Evolutionary conservation across 1,140 invertebrate species (phyloP).

Genomic region (Drosophila nasuta): DNA sequence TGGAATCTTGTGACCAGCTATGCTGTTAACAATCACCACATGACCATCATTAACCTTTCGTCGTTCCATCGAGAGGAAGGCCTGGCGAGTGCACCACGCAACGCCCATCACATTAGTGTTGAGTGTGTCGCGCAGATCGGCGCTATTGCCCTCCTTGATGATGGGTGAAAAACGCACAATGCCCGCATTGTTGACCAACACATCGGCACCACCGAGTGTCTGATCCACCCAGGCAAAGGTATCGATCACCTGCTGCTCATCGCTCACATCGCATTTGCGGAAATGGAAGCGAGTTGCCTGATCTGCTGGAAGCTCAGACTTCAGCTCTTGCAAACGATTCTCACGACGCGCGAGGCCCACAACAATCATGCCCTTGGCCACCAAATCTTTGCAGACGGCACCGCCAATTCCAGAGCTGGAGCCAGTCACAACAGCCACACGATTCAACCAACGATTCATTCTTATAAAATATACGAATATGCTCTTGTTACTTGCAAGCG

Average conservation of each 20-base stretch:
- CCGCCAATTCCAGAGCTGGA: conserved; percentile 86
- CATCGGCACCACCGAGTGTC: conserved; percentile 87
- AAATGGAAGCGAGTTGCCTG: conserved; percentile 83
- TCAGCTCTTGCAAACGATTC: conserved; percentile 84
- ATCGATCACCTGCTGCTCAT: conserved; percentile 87
- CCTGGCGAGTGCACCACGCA: conserved; percentile 87
- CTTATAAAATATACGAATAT: neutral
- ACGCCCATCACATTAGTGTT: conserved; percentile 89
- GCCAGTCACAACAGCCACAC: conserved; percentile 55
- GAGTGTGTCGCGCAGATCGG: conserved; percentile 75
- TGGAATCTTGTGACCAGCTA: conserved; percentile 85
- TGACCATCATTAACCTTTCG: conserved; percentile 88
- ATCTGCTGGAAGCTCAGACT: conserved; percentile 44
- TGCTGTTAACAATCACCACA: conserved; percentile 89
- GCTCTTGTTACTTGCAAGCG: too few species aligned
- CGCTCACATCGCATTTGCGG: conserved; percentile 87
- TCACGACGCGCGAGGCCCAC: conserved; percentile 88
- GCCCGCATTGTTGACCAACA: conserved; percentile 91
- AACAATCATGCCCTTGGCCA: conserved; percentile 86
- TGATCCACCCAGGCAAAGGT: conserved; percentile 88
- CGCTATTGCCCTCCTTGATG: conserved; percentile 31
- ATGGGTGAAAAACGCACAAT: conserved; percentile 63
- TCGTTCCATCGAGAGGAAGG: conserved; percentile 88
- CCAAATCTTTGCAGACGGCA: conserved; percentile 79
- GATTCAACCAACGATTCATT: conserved; percentile 55